Evolutionary conservation across 2,888 invertebrate species (phyloP), one percentile per base, ranked within the genome.

Genomic region (Tuta absoluta): DNA sequence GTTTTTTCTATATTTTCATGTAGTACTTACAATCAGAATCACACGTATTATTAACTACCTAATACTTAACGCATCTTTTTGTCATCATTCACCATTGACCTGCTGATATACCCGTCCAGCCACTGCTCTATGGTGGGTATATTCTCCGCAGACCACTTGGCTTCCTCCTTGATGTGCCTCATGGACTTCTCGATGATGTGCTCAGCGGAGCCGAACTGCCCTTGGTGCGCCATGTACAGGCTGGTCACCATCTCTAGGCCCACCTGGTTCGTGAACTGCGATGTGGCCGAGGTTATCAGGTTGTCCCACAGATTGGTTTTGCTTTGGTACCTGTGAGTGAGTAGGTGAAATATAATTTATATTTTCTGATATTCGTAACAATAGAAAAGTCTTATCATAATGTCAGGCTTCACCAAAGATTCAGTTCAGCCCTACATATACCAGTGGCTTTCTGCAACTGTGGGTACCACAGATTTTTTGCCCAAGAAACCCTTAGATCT

Each of bases 301-400:
- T 93, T 95, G 73, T 95, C 95, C 96, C 96, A 96, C 2, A 96
- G 85, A 75, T 95, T 95, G 0, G 94, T 94, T 76, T 94, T 95
- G 67, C 93, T 93, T 71, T 93, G 92, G 74, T 95, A 95, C 77
- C 95, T 95, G 77, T 48, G 60, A 81, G 77, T 48, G 60, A 81
- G 24, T 11, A 23, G 1, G 11, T 21, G 51, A 23, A 14, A 53
- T 14, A 14, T 1, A 1, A 12, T 14, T 19, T 10, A 49, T 4
- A 17, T 37, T 1, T 37, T 11, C 37, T n/a, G n/a, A n/a, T n/a
- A n/a, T n/a, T n/a, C n/a, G n/a, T n/a, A n/a, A n/a, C n/a, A n/a
- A n/a, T n/a, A n/a, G n/a, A n/a, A n/a, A n/a, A n/a, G n/a, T n/a
- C n/a, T n/a, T n/a, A n/a, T n/a, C n/a, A n/a, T n/a, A n/a, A n/a